Evolutionary conservation across 1,140 invertebrate genomes (phyloP).

Genomic region (Drosophila pseudoobscura): DNA sequence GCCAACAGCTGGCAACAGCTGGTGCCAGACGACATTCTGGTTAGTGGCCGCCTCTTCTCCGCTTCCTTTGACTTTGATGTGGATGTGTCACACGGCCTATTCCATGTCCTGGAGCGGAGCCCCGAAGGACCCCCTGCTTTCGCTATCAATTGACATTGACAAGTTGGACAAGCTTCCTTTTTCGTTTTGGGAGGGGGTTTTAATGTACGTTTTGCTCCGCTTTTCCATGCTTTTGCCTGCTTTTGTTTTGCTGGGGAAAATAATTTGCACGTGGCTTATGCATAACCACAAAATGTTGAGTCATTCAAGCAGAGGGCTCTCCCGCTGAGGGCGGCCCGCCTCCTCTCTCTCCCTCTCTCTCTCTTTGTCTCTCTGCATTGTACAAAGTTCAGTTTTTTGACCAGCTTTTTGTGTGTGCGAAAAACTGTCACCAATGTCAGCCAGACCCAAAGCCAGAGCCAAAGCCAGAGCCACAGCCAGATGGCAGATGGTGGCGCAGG

Average conservation of each 20-base stretch:
- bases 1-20: constrained; percentile 67
- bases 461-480: not conserved
- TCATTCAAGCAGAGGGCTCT: constrained; percentile 40
- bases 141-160: constrained; percentile 76
- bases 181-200: not conserved
- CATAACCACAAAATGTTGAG: constrained; percentile 80
- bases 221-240: constrained; percentile 22
- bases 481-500: not conserved
- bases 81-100: constrained; percentile 42
- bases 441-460: not conserved
- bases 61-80: constrained; percentile 18
- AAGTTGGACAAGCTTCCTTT: constrained; percentile 41
- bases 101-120: not conserved
- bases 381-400: constrained; percentile 57
- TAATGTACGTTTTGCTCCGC: constrained; percentile 16
- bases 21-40: constrained; percentile 32
- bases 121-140: constrained; percentile 23
- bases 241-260: constrained; percentile 21
- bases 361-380: constrained; percentile 16
- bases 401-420: constrained; percentile 40
- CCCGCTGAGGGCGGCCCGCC: constrained; percentile 2
- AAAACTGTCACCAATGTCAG: constrained; percentile 70
- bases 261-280: constrained; percentile 70
- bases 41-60: not conserved
- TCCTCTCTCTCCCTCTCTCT: not conserved